phyloP scores from a whole-genome alignment of 2,888 invertebrate species.

The Oithona nana region DNA sequence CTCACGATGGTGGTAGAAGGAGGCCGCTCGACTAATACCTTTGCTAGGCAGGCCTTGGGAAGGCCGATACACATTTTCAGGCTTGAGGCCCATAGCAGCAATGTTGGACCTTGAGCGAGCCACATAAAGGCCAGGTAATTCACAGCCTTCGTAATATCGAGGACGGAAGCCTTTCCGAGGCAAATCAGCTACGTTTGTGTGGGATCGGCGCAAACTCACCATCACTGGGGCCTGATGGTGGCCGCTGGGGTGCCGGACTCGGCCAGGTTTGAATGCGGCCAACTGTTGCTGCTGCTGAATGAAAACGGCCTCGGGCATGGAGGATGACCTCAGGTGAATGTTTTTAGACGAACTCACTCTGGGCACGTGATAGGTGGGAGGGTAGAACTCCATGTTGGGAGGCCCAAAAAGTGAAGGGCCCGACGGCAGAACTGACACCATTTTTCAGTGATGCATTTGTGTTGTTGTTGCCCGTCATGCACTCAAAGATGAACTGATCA shows the following conservation, averaged over 20 bases:
- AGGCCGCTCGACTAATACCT: not conserved
- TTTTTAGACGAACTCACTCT: no score
- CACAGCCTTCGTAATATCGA: not conserved
- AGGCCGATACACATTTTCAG: not conserved
- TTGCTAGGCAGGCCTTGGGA: no score
- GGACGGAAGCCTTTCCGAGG: not conserved
- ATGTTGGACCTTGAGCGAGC: not conserved
- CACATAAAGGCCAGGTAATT: not conserved
- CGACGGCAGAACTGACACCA: no score
- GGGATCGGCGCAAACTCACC: not conserved
- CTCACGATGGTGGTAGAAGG: not conserved
- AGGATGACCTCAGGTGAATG: slow-evolving; percentile 2
- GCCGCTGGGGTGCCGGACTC: not conserved
- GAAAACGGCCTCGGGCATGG: slow-evolving; percentile 16
- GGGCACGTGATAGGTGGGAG: no score
- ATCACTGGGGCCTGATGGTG: not conserved
- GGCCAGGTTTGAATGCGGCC: not conserved
- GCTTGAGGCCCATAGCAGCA: not conserved
- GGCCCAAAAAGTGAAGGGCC: no score
- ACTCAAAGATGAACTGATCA: no score
- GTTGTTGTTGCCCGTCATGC: no score
- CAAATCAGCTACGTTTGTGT: not conserved
- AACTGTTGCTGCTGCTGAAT: not conserved
- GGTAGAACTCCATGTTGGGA: no score
- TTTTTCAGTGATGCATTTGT: no score